A percentile compares a stretch with the other conserved stretches of the same genome.
These are phyloP conservation scores for Nycticryphes semicollaris DNA, from an alignment of 2,113 vertebrate genomes.

Conservation along the genomic window DNA sequence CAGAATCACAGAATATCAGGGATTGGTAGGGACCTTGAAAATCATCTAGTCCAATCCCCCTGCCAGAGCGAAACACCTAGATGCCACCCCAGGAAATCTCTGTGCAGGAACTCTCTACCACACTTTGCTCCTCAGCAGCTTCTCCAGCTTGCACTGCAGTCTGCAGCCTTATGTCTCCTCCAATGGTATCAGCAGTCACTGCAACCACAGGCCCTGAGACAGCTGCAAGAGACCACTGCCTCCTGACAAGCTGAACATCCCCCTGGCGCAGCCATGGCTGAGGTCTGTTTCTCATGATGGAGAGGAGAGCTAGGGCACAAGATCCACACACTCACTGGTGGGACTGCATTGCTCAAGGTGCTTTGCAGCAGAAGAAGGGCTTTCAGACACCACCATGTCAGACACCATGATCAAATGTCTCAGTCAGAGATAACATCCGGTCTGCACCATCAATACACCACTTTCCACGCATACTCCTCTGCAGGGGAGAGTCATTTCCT, in stretches of 20 bases:
- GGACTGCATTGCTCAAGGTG: background rate
- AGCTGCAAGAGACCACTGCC: background rate
- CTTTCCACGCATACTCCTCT: background rate
- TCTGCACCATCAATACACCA: too few species aligned
- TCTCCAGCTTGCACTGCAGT: background rate
- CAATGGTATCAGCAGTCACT: background rate
- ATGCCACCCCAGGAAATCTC: background rate
- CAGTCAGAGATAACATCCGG: background rate
- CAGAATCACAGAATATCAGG: too few species aligned
- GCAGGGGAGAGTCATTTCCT: background rate
- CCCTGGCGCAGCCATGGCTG: background rate
- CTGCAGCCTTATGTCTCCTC: background rate
- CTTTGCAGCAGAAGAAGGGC: background rate
- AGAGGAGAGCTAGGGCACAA: background rate
- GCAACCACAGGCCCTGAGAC: background rate
- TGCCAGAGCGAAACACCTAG: too few species aligned
- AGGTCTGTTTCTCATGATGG: background rate
- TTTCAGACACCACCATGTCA: background rate
- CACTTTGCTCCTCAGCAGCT: accelerated
- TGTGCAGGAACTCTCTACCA: background rate
- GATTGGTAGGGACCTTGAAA: too few species aligned
- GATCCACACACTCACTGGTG: accelerated
- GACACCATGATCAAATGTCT: background rate
- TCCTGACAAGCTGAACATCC: background rate
- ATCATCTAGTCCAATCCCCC: too few species aligned